Base-by-base conservation (phyloP, 2,888 invertebrate species). In the Melanostoma mellinum region DNA sequence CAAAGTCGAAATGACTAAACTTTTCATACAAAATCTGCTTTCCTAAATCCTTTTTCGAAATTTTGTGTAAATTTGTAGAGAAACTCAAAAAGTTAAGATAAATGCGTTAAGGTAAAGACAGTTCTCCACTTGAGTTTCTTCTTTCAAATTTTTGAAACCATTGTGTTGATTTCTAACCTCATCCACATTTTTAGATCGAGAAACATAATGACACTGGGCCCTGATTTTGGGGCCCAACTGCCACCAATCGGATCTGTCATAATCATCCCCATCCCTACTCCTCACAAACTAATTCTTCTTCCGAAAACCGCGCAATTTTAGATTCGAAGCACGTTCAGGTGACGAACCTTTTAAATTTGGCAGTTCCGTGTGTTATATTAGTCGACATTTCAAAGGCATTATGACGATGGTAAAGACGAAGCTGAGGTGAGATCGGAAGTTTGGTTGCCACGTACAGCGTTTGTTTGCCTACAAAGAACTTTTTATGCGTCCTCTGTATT, bases 291-390 rank as follows among this genome's bases (percentile, higher is more conserved):
- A 84, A 84, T 84, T 84, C 50, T 84, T 84, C 50, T 84, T 61
- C 73, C 30, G 79, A 78, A 71, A 84, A 84, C n/a, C 71, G 33
- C 46, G 79, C 55, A 53, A 79, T 84, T 36, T 46, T 42, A 2
- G 9, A 84, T 84, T 79, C 84, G 10, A 50, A 50, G 52, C 84
- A 84, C 84, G 84, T 84, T 84, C 74, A 71, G 75, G 84, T 84
- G 84, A 84, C 84, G 84, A 84, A 84, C 84, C 79, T 84, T 84
- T 84, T 84, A 84, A 84, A 84, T 84, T 84, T 84, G 84, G 84
- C 84, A 75, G 84, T 84, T 84, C 84, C 84, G 84, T 84, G 79
- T 84, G 84, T 84, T 84, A 84, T 79, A 84, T 84, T 84, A 75
- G 84, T 79, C 79, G 74, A 74, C 84, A 61, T 79, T 84, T 79